Percentiles rank a stretch among this genome's conserved stretches.
Conservation (phyloP, 2,797 vertebrate species). For the Chlorospingus semifuscus region DNA sequence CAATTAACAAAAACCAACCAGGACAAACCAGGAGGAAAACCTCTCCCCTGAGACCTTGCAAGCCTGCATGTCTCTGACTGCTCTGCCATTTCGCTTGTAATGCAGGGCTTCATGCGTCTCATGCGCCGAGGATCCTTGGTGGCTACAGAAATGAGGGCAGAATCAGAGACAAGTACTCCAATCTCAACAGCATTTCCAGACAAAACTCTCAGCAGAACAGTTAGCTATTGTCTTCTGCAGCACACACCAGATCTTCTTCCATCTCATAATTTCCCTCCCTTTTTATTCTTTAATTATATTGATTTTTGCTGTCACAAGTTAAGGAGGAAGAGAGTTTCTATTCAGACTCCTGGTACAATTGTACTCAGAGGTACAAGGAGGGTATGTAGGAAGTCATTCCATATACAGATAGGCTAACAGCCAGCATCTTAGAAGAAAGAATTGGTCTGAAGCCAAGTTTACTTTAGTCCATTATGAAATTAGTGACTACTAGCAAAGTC, state of each 20-base stretch:
- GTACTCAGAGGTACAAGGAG: not conserved
- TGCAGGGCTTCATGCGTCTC: not conserved
- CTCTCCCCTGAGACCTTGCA: not conserved
- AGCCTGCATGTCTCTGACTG: not conserved
- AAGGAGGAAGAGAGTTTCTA: not conserved
- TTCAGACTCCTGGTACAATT: not conserved
- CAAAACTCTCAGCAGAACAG: not conserved
- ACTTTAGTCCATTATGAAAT: not conserved
- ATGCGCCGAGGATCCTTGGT: not conserved
- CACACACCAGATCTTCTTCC: not conserved
- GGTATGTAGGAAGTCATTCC: not conserved
- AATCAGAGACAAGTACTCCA: not conserved
- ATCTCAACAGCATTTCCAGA: not conserved
- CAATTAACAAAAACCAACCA: not conserved
- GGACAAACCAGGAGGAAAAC: not conserved
- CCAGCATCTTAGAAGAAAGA: constrained; percentile 27
- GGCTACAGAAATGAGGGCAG: not conserved
- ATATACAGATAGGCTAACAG: constrained; percentile 26
- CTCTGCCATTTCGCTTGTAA: not conserved
- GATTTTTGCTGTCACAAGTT: not conserved
- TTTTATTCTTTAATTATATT: not conserved
- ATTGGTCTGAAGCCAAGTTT: constrained; percentile 9
- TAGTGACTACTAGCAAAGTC: not conserved
- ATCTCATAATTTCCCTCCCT: not conserved
- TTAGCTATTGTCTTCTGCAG: not conserved